Evolutionary conservation across 2,113 vertebrate species (phyloP), one percentile per base, ranked within the genome.

Genomic region (Lophura nycthemera): DNA sequence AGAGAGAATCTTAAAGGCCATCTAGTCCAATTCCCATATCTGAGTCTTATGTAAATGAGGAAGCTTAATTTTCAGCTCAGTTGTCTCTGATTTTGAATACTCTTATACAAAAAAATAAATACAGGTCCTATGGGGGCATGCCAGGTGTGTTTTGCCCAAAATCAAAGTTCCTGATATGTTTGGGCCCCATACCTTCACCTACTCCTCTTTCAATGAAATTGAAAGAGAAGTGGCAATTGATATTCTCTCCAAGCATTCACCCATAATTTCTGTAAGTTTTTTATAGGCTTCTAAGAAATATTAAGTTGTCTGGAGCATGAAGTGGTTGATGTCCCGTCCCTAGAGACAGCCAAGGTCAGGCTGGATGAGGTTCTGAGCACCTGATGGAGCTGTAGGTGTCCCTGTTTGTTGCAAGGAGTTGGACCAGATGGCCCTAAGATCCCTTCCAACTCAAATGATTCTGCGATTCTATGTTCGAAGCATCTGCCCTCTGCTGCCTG

Each of bases 51-150:
- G 40, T 45, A 89, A 45, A 14, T 78, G 52, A 61, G 43, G 61
- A 92, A 86, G 79, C 32, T 45, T 40, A 67, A 81, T 94, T 88
- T 91, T 36, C 65, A 83, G 43, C 30, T 92, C 57, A 16, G 30
- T 48, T 38, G 38, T 38, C 38, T 38, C 38, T 38, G 38, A 38
- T 38, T 38, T 38, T 38, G 38, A 38, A 38, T 10, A 38, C 38
- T 38, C 38, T 38, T 38, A 38, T 38, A 38, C 38, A 38, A 38
- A 38, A 38, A 38, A 38, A 38, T 38, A 38, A 38, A 38, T 38
- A 38, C 38, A 38, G 38, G 78, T 80, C 67, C 38, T 88, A 56
- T n/a, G 36, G 73, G 11, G 21, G 8, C 48, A 36, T 54, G 21
- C 45, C 86, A 71, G 66, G 67, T 73, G 30, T 17, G n/a, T 81